Evolutionary conservation across 1,140 invertebrate species (phyloP), one percentile per base, ranked within the genome.

Genomic region (Drosophila insularis): DNA sequence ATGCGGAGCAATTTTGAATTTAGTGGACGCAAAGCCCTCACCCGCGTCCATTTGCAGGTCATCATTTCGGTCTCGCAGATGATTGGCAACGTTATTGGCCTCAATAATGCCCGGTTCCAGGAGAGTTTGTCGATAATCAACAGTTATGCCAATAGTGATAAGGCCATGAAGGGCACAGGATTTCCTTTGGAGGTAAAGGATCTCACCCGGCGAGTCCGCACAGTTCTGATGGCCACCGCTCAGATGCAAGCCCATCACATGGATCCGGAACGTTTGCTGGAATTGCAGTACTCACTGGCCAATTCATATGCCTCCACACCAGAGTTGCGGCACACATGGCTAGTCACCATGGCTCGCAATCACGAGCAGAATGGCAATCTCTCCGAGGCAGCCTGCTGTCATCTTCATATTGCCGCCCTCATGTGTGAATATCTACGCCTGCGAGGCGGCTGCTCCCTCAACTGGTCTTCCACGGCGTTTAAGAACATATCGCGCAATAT

Each of bases 1-100:
- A 98, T 98, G 97, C 94, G 97, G 69, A 97, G 96, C 82, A 98
- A 98, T 93, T 98, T 97, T 93, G 97, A 98, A 89, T 97, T 97
- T 84, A 96, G 95, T 19, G 94, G 95, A 53, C 94, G 96, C 50
- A 96, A 96, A 78, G 96, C 96, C 64, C 93, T 98, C 39, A 98
- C 97, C 0, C 93, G 98, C 77, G 97, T 98, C 2, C 96, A 97
- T 92, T 92, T 97, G 13, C 96, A 97, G 93, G 95, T 96, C 1
- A 98, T 98, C 69, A 98, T 98, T 80, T 97, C 97, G 1, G 97
- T 98, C 7, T 98, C 97, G 1, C 96, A 97, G 92, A 94, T 98
- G 92, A 94, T 98, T 43, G 97, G 97, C 55, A 97, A 96, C 86
- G 95, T 97, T 3, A 95, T 96, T 35, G 95, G 96, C 8, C 92